Conservation (phyloP, 1,140 invertebrate genomes). For the Drosophila willistoni region DNA sequence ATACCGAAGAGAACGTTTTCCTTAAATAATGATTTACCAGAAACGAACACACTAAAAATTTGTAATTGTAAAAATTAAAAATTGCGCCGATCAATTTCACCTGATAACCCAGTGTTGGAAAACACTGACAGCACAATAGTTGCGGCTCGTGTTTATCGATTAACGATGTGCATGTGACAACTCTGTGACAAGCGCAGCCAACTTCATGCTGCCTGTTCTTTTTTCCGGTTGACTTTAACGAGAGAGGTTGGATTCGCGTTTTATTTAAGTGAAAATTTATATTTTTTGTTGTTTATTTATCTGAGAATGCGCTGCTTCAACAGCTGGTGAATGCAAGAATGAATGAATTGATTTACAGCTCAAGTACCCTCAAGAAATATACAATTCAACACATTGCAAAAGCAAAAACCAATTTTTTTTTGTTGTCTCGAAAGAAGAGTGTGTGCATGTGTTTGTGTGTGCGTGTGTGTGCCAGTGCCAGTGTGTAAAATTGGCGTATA, state of each 20-base stretch:
- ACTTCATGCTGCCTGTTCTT: conserved; percentile 78
- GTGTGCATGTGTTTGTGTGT: conserved; percentile 31
- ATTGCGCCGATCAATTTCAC: not conserved
- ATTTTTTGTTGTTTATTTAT: conserved; percentile 52
- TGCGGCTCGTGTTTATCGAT: not conserved
- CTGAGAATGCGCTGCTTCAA: conserved; percentile 36
- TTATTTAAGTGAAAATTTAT: conserved; percentile 52
- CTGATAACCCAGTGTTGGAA: not conserved
- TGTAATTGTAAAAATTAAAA: not conserved
- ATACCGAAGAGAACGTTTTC: too few species aligned
- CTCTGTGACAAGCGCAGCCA: conserved; percentile 62
- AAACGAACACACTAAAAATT: too few species aligned
- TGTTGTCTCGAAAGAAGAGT: conserved; percentile 47
- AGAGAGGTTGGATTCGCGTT: conserved; percentile 78
- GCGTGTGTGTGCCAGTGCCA: conserved; percentile 22
- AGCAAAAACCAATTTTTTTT: conserved; percentile 35
- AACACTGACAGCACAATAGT: not conserved
- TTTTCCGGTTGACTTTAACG: conserved; percentile 83
- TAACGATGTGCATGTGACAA: conserved; percentile 20
- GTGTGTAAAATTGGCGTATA: conserved; percentile 33
- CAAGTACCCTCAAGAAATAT: not conserved
- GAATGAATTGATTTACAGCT: not conserved
- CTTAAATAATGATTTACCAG: too few species aligned
- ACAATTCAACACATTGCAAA: not conserved
- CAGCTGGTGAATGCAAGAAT: conserved; percentile 18